A percentile compares a stretch with the other conserved stretches of the same genome.
These are phyloP conservation scores for Pandemis corylana DNA, from an alignment of 2,888 invertebrate species.

Conservation along the genomic window DNA sequence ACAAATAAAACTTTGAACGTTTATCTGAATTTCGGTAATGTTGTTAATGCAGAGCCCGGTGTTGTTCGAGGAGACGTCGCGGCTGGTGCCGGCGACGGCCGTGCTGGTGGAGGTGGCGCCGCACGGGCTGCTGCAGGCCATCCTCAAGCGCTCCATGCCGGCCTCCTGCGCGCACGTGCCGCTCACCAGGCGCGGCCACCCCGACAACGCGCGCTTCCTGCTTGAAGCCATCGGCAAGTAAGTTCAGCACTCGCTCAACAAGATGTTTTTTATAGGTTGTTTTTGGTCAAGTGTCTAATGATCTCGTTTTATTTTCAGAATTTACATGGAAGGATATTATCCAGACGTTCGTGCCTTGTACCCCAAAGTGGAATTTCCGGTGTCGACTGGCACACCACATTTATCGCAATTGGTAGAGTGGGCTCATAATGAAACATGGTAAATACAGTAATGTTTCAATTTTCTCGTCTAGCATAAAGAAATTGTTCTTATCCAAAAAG, in stretches of 20 bases:
- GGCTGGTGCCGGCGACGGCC: slow-evolving; percentile 90
- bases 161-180: slow-evolving; percentile 87
- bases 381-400: slow-evolving; percentile 92
- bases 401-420: slow-evolving; percentile 91
- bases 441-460: slow-evolving; percentile 25
- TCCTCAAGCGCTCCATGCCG: slow-evolving; percentile 90
- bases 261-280: neutral
- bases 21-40: neutral
- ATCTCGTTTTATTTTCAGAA: slow-evolving; percentile 79
- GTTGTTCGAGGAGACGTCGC: slow-evolving; percentile 91
- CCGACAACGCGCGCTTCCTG: slow-evolving; percentile 84
- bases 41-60: slow-evolving; percentile 85
- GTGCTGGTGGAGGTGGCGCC: slow-evolving; percentile 95
- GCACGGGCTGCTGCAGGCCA: slow-evolving; percentile 94
- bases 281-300: neutral
- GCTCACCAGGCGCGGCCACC: slow-evolving; percentile 88
- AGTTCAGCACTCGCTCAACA: slow-evolving; percentile 51
- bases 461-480: no score
- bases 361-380: slow-evolving; percentile 90
- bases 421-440: slow-evolving; percentile 91
- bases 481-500: no score
- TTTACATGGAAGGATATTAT: slow-evolving; percentile 90
- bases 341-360: slow-evolving; percentile 89
- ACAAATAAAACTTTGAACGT: neutral
- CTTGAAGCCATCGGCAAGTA: slow-evolving; percentile 87